Percentiles rank a stretch among this genome's conserved stretches.
phyloP scores from a whole-genome alignment of 2,888 invertebrate genomes.

The Anticlea derivata region DNA sequence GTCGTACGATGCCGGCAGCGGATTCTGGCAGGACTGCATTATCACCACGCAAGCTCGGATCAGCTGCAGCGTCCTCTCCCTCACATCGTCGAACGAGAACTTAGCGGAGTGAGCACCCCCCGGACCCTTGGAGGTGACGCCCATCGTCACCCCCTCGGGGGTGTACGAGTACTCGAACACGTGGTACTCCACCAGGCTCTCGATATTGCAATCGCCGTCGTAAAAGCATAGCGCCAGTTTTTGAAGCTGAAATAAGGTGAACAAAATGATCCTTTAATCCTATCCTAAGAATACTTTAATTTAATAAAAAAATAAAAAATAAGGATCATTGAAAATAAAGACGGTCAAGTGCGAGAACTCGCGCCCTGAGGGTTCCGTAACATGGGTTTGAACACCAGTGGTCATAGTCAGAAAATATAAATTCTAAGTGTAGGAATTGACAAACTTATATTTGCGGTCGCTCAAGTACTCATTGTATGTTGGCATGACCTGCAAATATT shows the following conservation, averaged over 20 bases:
- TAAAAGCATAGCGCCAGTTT: conserved; percentile 71
- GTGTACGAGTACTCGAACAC: conserved; percentile 65
- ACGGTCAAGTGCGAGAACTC: too few relatives aligned
- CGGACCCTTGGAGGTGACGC: conserved; percentile 48
- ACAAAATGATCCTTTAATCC: too few relatives aligned
- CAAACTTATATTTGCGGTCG: too few relatives aligned
- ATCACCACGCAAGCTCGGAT: conserved; percentile 55
- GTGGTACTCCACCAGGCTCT: conserved; percentile 67
- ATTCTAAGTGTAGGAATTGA: too few relatives aligned
- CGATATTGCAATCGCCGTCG: conserved; percentile 55
- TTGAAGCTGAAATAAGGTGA: conserved; percentile 50
- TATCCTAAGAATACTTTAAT: too few relatives aligned
- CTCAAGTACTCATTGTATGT: too few relatives aligned
- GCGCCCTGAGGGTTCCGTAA: too few relatives aligned
- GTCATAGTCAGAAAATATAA: too few relatives aligned
- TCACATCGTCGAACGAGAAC: conserved; percentile 56
- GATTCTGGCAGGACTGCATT: conserved; percentile 44
- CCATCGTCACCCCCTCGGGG: conserved; percentile 53
- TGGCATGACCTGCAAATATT: too few relatives aligned
- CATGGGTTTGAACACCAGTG: too few relatives aligned
- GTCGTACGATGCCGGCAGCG: conserved; percentile 49
- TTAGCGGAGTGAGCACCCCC: conserved; percentile 36
- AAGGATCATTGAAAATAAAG: too few relatives aligned
- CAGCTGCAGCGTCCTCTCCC: conserved; percentile 49
- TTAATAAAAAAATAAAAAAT: too few relatives aligned